phyloP scores from a whole-genome alignment of 1,140 invertebrate genomes.

The Helicoverpa zea region DNA sequence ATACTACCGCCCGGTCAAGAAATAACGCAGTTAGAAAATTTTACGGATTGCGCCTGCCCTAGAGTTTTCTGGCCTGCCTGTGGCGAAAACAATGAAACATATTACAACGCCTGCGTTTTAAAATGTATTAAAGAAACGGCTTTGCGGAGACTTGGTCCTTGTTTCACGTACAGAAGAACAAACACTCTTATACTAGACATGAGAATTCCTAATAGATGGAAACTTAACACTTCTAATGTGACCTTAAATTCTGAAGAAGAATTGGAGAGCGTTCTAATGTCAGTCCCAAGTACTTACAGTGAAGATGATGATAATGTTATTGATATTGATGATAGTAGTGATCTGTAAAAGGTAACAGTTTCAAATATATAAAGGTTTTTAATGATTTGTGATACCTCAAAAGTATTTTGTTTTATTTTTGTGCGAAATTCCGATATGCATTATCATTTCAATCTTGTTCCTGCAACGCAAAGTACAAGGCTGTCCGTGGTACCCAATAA shows the following conservation, averaged over 20 bases:
- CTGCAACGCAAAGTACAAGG: too few species aligned
- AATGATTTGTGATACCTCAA: too few species aligned
- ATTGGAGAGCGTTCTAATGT: background rate
- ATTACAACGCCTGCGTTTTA: slow-evolving; percentile 64
- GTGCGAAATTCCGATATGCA: too few species aligned
- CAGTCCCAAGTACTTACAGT: background rate
- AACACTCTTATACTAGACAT: background rate
- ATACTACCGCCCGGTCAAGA: background rate
- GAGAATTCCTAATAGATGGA: background rate
- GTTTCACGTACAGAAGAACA: slow-evolving; percentile 63
- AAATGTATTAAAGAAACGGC: slow-evolving; percentile 55
- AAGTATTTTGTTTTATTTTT: too few species aligned
- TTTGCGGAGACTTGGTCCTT: slow-evolving; percentile 58
- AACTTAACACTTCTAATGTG: too few species aligned
- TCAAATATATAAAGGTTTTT: too few species aligned
- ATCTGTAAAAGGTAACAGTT: too few species aligned
- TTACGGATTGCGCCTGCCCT: slow-evolving; percentile 62
- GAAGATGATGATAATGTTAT: background rate
- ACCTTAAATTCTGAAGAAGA: background rate
- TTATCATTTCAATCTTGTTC: too few species aligned
- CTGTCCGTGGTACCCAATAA: too few species aligned
- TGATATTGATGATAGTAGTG: too few species aligned
- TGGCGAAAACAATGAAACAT: slow-evolving; percentile 59
- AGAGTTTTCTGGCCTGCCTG: slow-evolving; percentile 67
- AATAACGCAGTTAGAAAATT: background rate